A percentile compares a stretch with the other conserved stretches of the same genome.
Conservation (phyloP, 1,140 invertebrate species). For the Drosophila prosaltans region DNA sequence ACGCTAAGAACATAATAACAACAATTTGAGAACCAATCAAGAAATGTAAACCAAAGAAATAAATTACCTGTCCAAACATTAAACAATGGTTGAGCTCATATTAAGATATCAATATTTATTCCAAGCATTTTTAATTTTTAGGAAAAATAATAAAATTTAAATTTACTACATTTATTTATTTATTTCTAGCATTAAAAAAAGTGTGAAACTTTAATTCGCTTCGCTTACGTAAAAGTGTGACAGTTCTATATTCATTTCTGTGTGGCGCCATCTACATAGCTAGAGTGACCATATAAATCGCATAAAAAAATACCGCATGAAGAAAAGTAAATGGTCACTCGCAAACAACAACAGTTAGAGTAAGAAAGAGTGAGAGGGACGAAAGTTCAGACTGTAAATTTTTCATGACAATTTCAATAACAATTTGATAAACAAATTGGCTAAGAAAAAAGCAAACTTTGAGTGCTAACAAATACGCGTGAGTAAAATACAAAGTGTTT, state of each 20-base stretch:
- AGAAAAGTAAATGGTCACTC: not conserved
- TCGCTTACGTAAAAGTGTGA: not conserved
- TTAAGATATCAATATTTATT: too few species aligned
- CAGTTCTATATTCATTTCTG: not conserved
- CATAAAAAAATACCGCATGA: not conserved
- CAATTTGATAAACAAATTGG: constrained; percentile 65
- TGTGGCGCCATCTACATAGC: not conserved
- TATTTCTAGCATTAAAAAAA: too few species aligned
- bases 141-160: too few species aligned
- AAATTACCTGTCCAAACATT: too few species aligned
- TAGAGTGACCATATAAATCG: not conserved
- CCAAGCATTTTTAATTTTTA: too few species aligned
- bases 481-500: constrained; percentile 58
- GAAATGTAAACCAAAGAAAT: too few species aligned
- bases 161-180: too few species aligned
- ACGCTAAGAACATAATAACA: too few species aligned
- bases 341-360: constrained; percentile 10
- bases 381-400: constrained; percentile 16
- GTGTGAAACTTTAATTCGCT: not conserved
- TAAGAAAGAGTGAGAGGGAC: constrained; percentile 2
- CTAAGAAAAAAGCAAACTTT: constrained; percentile 40
- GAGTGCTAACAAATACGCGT: constrained; percentile 61
- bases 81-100: too few species aligned
- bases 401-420: constrained; percentile 74
- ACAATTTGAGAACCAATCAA: too few species aligned